Base-by-base conservation (phyloP, 1,140 invertebrate genomes). In the Trichonephila inaurata region DNA sequence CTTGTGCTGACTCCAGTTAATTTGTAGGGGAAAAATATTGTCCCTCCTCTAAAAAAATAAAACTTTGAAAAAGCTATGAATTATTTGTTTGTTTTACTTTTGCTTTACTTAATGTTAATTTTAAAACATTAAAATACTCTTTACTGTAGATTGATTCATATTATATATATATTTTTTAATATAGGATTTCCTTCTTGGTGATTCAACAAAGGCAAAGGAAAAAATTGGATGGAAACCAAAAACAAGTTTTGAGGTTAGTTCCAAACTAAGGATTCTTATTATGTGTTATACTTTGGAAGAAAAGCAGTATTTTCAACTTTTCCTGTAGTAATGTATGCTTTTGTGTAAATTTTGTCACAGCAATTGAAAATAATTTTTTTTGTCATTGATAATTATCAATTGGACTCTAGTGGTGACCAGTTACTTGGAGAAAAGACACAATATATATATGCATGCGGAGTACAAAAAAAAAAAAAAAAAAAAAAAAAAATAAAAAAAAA, bases 181-280 rank as follows among this genome's bases (percentile, higher is more conserved):
- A 87, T 95, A 98, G 97, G 98, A 99, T 95, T 96, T 98, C 60
- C 96, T 99, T 12, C 96, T 98, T 83, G 99, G 99, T 64, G 98
- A 99, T 96, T 96, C 98, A 12, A 97, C 97, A 0, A 99, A 99
- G 96, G 99, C 99, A 0, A 97, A 97, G 95, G 96, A 97, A 44
- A 97, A 97, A 95, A 96, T 99, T 21, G 97, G 98, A 58, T 99
- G 99, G 99, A 96, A 96, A 89, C 98, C 98, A 19, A 98, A 97
- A 93, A 97, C 98, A 89, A 96, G 97, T 87, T 99, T 99, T 96
- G 95, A 97, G 94, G 97, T 97, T 96, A 95, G 96, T 95, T 24
- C 21, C 18, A 14, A 40, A 24, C 7, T n/a, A 24, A n/a, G 1
- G 8, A 12, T 66, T 64, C n/a, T 0, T 21, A 64, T 64, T 64